Evolutionary conservation across 2,113 vertebrate species (phyloP), one percentile per base, ranked within the genome.

Genomic region (Nannobrachium achirus): DNA sequence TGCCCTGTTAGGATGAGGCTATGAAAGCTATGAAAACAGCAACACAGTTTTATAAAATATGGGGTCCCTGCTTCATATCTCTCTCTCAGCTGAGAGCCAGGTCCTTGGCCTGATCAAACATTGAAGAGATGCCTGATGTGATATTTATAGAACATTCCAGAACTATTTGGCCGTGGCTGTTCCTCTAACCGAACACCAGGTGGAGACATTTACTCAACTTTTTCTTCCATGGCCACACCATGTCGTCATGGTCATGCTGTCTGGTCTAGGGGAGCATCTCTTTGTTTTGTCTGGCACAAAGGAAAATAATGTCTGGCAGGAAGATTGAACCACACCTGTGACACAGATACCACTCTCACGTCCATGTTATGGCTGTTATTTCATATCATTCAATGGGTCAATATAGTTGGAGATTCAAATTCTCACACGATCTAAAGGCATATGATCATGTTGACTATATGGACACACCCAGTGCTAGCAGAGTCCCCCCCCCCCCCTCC

Each of bases 131-230:
- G n/a, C n/a, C n/a, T n/a, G n/a, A n/a, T n/a, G n/a, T n/a, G n/a
- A n/a, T n/a, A n/a, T n/a, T n/a, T n/a, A n/a, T 48, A 5, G n/a
- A 14, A 9, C 20, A 44, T 20, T 72, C 45, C 7, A 50, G 49
- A 51, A 51, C 6, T 76, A 71, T 76, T n/a, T n/a, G n/a, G 78
- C 79, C 52, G 19, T 59, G 48, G 80, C 65, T 79, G 63, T 85
- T 82, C 33, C 52, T 7, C 5, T 10, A 13, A 1, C 1, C 7
- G 45, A 55, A 18, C 90, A 89, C 84, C 71, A 89, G 91, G 80
- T 88, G 91, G 88, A 81, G 88, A 76, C 81, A 80, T 80, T 66
- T 68, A 56, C 78, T 63, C 51, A 63, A 56, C n/a, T n/a, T 69
- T 64, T 82, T 82, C 52, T 56, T 63, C 51, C 70, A 63, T 33